A percentile compares a stretch with the other conserved stretches of the same genome.
These are phyloP conservation scores for Phyllostomus hastatus DNA, from an alignment of 2,113 vertebrate species.

Conservation along the genomic window DNA sequence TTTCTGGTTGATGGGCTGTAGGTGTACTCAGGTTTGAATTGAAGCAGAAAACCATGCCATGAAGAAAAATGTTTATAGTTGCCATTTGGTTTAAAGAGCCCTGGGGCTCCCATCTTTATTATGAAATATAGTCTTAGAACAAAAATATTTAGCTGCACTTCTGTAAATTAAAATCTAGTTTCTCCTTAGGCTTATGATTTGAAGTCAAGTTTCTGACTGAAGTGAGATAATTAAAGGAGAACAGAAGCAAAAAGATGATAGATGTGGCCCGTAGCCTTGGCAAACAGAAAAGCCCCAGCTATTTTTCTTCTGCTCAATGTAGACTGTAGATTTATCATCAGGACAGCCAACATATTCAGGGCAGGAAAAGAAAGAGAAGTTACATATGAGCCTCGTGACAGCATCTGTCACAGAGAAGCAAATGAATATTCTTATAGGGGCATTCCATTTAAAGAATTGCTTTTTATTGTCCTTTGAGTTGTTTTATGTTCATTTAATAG, in stretches of 20 bases:
- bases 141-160: constrained; percentile 68
- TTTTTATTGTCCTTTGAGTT: constrained; percentile 59
- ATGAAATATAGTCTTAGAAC: constrained; percentile 66
- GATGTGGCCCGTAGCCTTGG: constrained; percentile 58
- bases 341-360: constrained; percentile 68
- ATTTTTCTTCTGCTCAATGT: constrained; percentile 65
- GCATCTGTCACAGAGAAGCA: constrained; percentile 72
- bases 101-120: constrained; percentile 37
- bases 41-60: constrained; percentile 27
- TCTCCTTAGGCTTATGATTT: constrained; percentile 74
- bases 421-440: constrained; percentile 69
- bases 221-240: constrained; percentile 78
- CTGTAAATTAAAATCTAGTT: constrained; percentile 78
- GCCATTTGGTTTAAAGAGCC: constrained; percentile 43
- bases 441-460: constrained; percentile 63
- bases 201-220: constrained; percentile 74
- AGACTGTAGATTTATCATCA: constrained; percentile 75
- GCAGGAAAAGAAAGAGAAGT: constrained; percentile 65
- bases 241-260: constrained; percentile 72
- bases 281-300: constrained; percentile 53
- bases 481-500: constrained; percentile 54
- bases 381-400: constrained; percentile 63
- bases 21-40: constrained; percentile 37
- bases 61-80: constrained; percentile 60
- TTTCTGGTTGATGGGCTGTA: constrained; percentile 51